These are phyloP conservation scores for Zaprionus gabonicus DNA, from an alignment of 1,140 invertebrate genomes.

Conservation along the genomic window DNA sequence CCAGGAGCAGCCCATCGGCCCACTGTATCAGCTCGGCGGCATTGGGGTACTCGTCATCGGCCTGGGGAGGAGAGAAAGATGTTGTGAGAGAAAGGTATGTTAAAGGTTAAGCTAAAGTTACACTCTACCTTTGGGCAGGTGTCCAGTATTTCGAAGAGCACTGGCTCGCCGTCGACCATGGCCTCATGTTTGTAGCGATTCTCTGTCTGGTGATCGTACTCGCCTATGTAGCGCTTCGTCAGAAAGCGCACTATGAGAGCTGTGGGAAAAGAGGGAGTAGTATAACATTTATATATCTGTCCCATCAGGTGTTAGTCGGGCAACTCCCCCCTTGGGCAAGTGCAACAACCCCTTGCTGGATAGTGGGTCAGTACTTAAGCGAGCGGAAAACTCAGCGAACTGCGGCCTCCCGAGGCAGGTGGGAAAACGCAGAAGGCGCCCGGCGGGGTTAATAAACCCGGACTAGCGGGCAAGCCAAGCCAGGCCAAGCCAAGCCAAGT, in stretches of 20 bases:
- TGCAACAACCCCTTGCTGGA: conserved; percentile 33
- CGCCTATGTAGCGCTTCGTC: conserved; percentile 95
- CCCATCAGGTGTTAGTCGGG: conserved; percentile 64
- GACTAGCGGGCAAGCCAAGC: conserved; percentile 16
- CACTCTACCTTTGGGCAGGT: conserved; percentile 88
- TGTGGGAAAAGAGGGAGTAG: conserved; percentile 85
- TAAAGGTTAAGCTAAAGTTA: neutral
- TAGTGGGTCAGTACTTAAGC: conserved; percentile 74
- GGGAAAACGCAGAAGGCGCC: conserved; percentile 43
- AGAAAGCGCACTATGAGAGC: conserved; percentile 95
- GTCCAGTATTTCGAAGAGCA: conserved; percentile 96
- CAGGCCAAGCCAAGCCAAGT: conserved; percentile 7
- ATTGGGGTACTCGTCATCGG: conserved; percentile 89
- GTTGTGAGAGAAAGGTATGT: neutral
- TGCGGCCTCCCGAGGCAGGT: conserved; percentile 47
- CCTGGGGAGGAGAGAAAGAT: conserved; percentile 66
- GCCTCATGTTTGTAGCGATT: conserved; percentile 96
- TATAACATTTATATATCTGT: conserved; percentile 53
- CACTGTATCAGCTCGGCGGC: conserved; percentile 91
- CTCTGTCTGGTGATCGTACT: conserved; percentile 97
- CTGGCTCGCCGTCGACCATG: conserved; percentile 94
- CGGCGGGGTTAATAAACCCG: conserved; percentile 73
- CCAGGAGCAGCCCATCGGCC: conserved; percentile 94
- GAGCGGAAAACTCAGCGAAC: conserved; percentile 41
- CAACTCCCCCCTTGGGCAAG: neutral